Percentiles rank a stretch among this genome's conserved stretches.
Conservation (phyloP, 35 echinoderm and acorn worm species). For the Heliocidaris erythrogramma region DNA sequence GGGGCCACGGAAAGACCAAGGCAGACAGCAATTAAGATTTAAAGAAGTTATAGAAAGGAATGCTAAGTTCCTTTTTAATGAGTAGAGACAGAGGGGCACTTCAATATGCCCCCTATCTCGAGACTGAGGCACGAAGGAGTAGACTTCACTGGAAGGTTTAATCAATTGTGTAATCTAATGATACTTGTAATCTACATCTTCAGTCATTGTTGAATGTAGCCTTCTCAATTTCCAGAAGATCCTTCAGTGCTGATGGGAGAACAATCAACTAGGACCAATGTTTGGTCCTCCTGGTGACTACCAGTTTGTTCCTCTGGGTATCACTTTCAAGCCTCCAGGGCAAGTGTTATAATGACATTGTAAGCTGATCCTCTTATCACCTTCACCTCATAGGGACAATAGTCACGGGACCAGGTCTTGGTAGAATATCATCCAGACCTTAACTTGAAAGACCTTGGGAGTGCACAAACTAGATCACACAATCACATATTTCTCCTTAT, state of each 20-base stretch:
- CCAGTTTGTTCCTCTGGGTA: neutral
- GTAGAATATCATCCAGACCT: neutral
- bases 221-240: neutral
- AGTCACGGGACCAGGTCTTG: neutral
- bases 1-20: neutral
- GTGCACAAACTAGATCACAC: neutral
- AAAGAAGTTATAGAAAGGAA: neutral
- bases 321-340: constrained; percentile 6
- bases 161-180: constrained; percentile 4
- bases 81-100: neutral
- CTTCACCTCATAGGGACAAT: neutral
- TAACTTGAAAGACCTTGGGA: neutral
- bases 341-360: constrained; percentile 3
- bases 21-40: neutral
- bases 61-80: neutral
- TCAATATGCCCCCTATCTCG: neutral
- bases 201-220: neutral
- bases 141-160: neutral
- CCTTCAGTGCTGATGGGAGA: neutral
- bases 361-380: constrained; percentile 10
- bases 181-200: neutral
- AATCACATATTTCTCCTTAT: neutral
- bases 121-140: neutral
- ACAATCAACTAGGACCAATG: neutral
- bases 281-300: neutral